Conservation (phyloP, 2,797 vertebrate genomes). For the Microctenopoma stevenorrisi region DNA sequence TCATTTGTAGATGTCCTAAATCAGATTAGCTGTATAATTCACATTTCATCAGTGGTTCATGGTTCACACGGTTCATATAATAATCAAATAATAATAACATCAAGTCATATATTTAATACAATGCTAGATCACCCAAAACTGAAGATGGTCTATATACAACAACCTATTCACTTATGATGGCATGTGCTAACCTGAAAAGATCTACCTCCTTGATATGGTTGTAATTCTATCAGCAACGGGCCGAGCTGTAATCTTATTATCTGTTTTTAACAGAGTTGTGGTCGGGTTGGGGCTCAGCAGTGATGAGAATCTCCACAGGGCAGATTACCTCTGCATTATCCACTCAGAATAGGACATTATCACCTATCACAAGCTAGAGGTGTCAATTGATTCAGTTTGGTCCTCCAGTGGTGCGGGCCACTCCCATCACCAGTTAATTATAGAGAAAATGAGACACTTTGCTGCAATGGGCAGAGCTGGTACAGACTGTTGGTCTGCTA, state of each 20-base stretch:
- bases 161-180: conserved; percentile 8
- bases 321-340: conserved; percentile 82
- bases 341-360: conserved; percentile 78
- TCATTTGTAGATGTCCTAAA: conserved; percentile 43
- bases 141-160: too few relatives aligned
- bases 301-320: conserved; percentile 71
- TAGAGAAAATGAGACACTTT: conserved; percentile 39
- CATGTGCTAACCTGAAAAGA: conserved; percentile 58
- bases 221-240: conserved; percentile 74
- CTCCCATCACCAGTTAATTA: conserved; percentile 69
- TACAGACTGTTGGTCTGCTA: conserved; percentile 25
- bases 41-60: conserved; percentile 8
- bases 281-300: conserved; percentile 54
- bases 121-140: too few relatives aligned
- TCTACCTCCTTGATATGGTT: conserved; percentile 61
- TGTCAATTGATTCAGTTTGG: conserved; percentile 77
- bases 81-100: too few relatives aligned
- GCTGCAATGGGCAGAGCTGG: conserved; percentile 4
- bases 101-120: too few relatives aligned
- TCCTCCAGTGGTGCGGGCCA: conserved; percentile 58
- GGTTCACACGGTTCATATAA: too few relatives aligned
- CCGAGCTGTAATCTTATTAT: conserved; percentile 77
- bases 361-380: conserved; percentile 77
- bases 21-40: conserved; percentile 23
- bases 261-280: conserved; percentile 74